Base-by-base conservation (phyloP, 2,797 vertebrate species). In the Eremophila alpestris region DNA sequence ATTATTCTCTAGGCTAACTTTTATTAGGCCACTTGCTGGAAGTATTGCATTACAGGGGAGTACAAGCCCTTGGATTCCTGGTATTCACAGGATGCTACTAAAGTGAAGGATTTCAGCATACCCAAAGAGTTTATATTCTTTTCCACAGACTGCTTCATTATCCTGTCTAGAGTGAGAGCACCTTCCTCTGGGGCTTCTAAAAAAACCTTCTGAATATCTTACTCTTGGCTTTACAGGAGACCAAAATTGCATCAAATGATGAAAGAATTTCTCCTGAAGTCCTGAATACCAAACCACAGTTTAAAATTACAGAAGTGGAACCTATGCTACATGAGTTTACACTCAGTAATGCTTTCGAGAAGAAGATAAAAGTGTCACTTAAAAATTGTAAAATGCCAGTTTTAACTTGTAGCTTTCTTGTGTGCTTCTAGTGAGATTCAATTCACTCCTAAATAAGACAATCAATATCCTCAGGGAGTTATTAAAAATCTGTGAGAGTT, bases 371-470 rank as follows among this genome's bases (percentile, higher is more conserved):
- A 87, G 23, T 55, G 60, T 54, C 43, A 83, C 16, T 80, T 89
- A 13, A 78, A 83, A 92, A 88, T 41, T 70, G 55, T 30, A 21
- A 83, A 94, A 59, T 81, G 48, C 14, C 70, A 70, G 11, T 87
- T 91, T 91, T 74, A 86, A 87, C 36, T 77, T 88, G 70, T 32
- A 82, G 36, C 34, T 76, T 86, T 89, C 65, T 63, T 88, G 40
- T 34, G 52, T 77, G 27, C 9, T 65, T 92, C 40, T 77, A 75
- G 83, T 48, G 34, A 85, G 43, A 78, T 70, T 54, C 17, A 65
- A 55, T 93, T 92, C 78, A 67, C 55, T 49, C 73, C 83, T 87
- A 89, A 88, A 46, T 56, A 91, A 83, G 45, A 93, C 65, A 83
- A 94, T 81, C 23, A 89, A 43, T 26, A 24, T 38, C 38, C 63